Conservation (phyloP, 1,140 invertebrate genomes). For the Euura saliciscinereae region DNA sequence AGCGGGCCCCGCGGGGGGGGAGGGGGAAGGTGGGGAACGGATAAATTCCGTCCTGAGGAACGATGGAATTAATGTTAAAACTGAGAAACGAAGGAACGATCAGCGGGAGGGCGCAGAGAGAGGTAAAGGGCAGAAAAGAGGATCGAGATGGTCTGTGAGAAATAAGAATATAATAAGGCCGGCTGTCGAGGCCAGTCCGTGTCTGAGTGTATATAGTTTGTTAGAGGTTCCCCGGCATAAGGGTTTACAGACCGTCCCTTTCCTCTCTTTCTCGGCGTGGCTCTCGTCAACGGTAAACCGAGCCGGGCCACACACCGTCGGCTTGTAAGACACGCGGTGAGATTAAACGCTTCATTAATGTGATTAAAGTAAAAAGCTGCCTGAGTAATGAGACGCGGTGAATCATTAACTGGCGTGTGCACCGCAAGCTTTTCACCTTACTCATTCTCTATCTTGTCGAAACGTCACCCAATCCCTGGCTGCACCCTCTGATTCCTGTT, state of each 20-base stretch:
- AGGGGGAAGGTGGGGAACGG: slow-evolving; percentile 18
- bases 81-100: slow-evolving; percentile 10
- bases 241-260: slow-evolving; percentile 18
- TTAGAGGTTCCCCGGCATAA: slow-evolving; percentile 4
- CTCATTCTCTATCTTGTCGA: neutral
- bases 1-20: slow-evolving; percentile 33
- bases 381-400: slow-evolving; percentile 55
- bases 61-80: slow-evolving; percentile 6
- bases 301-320: slow-evolving; percentile 53
- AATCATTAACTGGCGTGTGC: slow-evolving; percentile 45
- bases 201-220: neutral
- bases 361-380: slow-evolving; percentile 61
- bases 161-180: slow-evolving; percentile 7
- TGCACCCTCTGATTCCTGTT: neutral
- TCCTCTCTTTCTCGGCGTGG: neutral
- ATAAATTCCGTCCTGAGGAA: slow-evolving; percentile 10
- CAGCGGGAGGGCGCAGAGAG: neutral
- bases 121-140: neutral
- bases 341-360: slow-evolving; percentile 62
- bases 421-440: neutral
- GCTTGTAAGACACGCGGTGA: slow-evolving; percentile 58
- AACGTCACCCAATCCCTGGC: neutral
- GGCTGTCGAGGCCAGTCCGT: neutral
- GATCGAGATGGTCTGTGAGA: slow-evolving; percentile 12
- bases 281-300: slow-evolving; percentile 46